Base-by-base conservation (phyloP, 2,113 vertebrate species). In the Rhagologus leucostigma region DNA sequence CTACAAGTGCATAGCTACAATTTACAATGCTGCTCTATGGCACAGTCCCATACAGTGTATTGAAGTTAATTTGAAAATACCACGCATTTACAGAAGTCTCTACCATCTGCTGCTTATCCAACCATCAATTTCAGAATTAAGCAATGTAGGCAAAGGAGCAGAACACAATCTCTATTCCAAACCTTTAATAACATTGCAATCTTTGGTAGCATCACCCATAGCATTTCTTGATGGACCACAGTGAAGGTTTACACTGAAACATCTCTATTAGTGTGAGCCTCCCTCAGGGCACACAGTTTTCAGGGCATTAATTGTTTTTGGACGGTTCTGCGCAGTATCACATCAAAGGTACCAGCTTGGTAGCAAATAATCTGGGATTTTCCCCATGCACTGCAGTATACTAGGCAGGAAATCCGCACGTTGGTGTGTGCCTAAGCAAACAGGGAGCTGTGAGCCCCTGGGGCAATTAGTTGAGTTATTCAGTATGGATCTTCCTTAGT, bases 81-180 rank as follows among this genome's bases (percentile, higher is more conserved):
- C 41, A 44, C 6, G 20, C 37, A 42, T 62, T 90, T 94, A 11
- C 75, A 93, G 32, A 87, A 93, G 33, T 59, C 81, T 68, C 73
- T 76, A 57, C 87, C 91, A 83, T 89, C 87, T 95, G 65, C 75
- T 94, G 70, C 62, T 86, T 73, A 76, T 39, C 78, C 69, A 87
- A 32, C 60, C 56, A 75, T 42, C 69, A 59, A 21, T 64, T 77
- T 67, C 56, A 92, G 84, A 91, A 77, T 76, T 73, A 73, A 93
- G 59, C 63, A 65, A 22, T 1, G 26, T 6, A 82, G 74, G 52
- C 47, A 91, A 87, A 87, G 62, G 70, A 82, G 41, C n/a, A 65
- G 81, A 82, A 69, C 10, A 33, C 37, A 41, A 39, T 42, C 42
- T 73, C 42, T 59, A 4, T 50, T 85, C 26, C 33, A 55, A 91